These are phyloP conservation scores for Euwallacea similis DNA, from an alignment of 1,140 invertebrate genomes.

Conservation along the genomic window DNA sequence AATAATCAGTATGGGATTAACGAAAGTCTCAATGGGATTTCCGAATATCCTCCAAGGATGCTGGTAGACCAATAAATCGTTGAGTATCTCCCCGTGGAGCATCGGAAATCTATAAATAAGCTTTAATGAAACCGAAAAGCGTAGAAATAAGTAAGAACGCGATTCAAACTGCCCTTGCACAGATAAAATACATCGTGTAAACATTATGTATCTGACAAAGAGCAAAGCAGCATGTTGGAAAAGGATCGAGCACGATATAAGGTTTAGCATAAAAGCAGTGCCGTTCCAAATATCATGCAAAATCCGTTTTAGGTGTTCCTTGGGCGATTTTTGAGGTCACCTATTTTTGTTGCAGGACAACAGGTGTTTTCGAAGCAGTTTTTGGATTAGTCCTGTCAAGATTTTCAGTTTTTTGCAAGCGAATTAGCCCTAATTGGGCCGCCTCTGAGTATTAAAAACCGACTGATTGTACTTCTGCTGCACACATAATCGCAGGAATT, in stretches of 20 bases:
- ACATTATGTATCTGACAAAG: constrained; percentile 41
- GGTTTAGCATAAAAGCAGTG: constrained; percentile 22
- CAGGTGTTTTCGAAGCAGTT: too few relatives aligned
- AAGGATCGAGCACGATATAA: constrained; percentile 19
- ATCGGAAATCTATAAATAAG: constrained; percentile 28
- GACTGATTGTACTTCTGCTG: constrained; percentile 17
- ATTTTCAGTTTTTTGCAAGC: not conserved
- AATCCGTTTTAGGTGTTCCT: not conserved
- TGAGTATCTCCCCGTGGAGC: not conserved
- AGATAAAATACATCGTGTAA: constrained; percentile 40
- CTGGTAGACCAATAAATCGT: too few relatives aligned
- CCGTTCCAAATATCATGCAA: not conserved
- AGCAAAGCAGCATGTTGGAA: constrained; percentile 6
- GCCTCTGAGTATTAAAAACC: constrained; percentile 1
- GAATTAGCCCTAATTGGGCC: not conserved
- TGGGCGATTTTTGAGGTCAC: not conserved
- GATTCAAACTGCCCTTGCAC: constrained; percentile 31
- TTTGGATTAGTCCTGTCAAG: not conserved
- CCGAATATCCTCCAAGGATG: too few relatives aligned
- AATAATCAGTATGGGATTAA: too few relatives aligned
- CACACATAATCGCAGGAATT: constrained; percentile 16
- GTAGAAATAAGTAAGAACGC: constrained; percentile 28
- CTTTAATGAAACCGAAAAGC: constrained; percentile 34
- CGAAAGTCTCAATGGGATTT: too few relatives aligned
- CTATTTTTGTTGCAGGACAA: too few relatives aligned